Base-by-base conservation (phyloP, 2,888 invertebrate genomes). In the Microchrysa polita region DNA sequence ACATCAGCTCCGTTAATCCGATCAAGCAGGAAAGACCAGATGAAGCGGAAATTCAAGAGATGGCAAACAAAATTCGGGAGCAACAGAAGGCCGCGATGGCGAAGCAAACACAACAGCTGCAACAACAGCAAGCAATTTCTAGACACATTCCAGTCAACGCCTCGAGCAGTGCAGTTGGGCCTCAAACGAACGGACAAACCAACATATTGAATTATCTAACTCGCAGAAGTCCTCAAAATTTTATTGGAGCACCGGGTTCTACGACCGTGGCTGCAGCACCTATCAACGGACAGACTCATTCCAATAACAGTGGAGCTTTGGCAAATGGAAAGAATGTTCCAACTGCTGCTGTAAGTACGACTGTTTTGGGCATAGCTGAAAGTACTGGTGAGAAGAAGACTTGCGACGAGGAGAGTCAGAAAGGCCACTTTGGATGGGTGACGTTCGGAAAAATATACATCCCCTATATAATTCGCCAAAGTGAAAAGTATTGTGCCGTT, bases 401-500 rank as follows among this genome's bases (percentile, higher is more conserved):
- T 1, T 83, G 83, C 1, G 93, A 93, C 81, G 93, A 93, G 79
- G 91, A 92, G 77, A 93, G 93, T 74, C 89, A 91, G 82, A 89
- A 91, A 79, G 92, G 93, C 53, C 90, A 93, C 80, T 97, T 97
- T 83, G 96, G 96, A 71, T 97, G 97, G 97, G 92, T 92, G 75
- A 91, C 91, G 79, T 90, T 97, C 67, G 95, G 94, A 76, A 93
- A 93, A 80, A 90, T 90, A 79, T 91, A 92, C 83, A 93, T 97
- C 81, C 97, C 97, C 1, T 96, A 93, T 83, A 93, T 97, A 77
- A 91, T 92, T 81, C 89, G 97, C 20, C 89, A 91, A 69, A 89
- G 90, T 18, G 94, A 94, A 82, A 93, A 93, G 82, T 97, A 94
- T 83, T 94, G 95, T 82, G 93, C 96, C n/a, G 96, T 97, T 69